These are phyloP conservation scores for Apis florea DNA, from an alignment of 1,140 invertebrate species.

Conservation along the genomic window DNA sequence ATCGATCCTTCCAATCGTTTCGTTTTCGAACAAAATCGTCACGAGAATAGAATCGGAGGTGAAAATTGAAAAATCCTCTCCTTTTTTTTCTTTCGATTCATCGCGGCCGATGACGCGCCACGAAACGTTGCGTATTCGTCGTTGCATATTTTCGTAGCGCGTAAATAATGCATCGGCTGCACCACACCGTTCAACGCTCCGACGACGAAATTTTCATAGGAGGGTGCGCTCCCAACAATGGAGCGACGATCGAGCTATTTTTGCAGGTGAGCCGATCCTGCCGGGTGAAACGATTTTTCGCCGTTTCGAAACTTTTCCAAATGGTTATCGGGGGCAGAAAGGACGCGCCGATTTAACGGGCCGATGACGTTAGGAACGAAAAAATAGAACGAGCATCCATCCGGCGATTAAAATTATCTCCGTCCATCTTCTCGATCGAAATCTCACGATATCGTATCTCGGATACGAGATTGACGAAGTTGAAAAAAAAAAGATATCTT, in stretches of 20 bases:
- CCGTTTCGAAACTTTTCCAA: conserved; percentile 23
- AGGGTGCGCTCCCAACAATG: conserved; percentile 48
- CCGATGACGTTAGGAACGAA: not conserved
- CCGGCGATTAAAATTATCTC: not conserved
- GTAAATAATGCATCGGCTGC: conserved; percentile 52
- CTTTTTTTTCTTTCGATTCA: conserved; percentile 28
- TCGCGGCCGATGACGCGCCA: conserved; percentile 34
- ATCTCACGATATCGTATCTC: not conserved
- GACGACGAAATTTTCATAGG: conserved; percentile 51
- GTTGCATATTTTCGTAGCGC: conserved; percentile 32
- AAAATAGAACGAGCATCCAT: not conserved
- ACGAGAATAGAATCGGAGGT: conserved; percentile 14
- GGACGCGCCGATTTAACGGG: conserved; percentile 18
- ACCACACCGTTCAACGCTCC: conserved; percentile 22
- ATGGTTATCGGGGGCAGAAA: conserved; percentile 16
- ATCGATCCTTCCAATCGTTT: too few species aligned
- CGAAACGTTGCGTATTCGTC: conserved; percentile 33
- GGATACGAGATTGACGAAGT: too few species aligned
- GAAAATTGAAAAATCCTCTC: not conserved
- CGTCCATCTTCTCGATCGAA: not conserved
- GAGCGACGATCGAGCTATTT: conserved; percentile 64
- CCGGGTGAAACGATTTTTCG: conserved; percentile 29
- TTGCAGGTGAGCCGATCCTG: conserved; percentile 55
- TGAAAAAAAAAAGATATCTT: too few species aligned
- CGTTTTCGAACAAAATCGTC: not conserved